These are phyloP conservation scores for Pseudochirops corinnae DNA, from an alignment of 2,797 vertebrate species.

Conservation along the genomic window DNA sequence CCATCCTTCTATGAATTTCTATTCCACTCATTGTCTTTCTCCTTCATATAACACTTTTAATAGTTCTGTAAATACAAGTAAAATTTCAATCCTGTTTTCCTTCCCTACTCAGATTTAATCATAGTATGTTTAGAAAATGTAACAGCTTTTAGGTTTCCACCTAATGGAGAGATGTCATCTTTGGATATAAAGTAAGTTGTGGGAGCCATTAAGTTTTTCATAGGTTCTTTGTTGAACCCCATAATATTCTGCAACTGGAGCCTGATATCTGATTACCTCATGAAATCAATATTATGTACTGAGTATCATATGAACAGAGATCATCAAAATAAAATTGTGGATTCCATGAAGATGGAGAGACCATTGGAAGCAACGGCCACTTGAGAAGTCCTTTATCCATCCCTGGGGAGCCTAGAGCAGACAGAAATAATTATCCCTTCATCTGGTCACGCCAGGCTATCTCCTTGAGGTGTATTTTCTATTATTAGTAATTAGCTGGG, in stretches of 20 bases:
- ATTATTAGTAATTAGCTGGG: conserved; percentile 85
- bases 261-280: not conserved
- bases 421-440: conserved; percentile 75
- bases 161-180: not conserved
- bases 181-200: not conserved
- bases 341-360: not conserved
- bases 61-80: not conserved
- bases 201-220: not conserved
- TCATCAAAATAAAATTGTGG: conserved; percentile 4
- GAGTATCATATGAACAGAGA: not conserved
- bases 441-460: conserved; percentile 77
- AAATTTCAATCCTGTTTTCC: not conserved
- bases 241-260: not conserved
- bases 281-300: not conserved
- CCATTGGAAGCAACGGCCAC: conserved; percentile 19
- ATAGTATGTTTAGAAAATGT: not conserved
- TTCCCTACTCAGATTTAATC: not conserved
- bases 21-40: not conserved
- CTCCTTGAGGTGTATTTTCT: conserved; percentile 83
- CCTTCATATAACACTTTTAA: not conserved
- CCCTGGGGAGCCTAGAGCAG: conserved; percentile 59
- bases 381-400: conserved; percentile 25
- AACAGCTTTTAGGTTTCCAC: not conserved
- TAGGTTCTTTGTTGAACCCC: not conserved
- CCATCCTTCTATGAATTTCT: not conserved